phyloP scores from a whole-genome alignment of 2,888 invertebrate genomes.

The Encarsia formosa region DNA sequence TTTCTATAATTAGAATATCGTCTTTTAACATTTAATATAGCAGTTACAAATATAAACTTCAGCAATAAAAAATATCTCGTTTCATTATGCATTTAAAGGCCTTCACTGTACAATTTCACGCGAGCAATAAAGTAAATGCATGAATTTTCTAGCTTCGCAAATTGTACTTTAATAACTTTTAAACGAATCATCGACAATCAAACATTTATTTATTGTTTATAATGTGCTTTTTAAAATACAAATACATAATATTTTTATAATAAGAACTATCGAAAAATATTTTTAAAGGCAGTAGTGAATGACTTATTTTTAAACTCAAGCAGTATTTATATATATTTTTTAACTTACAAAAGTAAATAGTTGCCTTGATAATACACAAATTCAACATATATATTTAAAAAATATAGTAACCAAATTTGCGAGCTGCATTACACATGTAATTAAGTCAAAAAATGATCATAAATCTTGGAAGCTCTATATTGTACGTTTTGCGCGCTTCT shows the following conservation, averaged over 20 bases:
- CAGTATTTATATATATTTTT: slow-evolving; percentile 17
- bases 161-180: background rate
- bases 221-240: slow-evolving; percentile 16
- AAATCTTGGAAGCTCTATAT: background rate
- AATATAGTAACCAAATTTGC: slow-evolving; percentile 24
- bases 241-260: slow-evolving; percentile 14
- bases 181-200: slow-evolving; percentile 23
- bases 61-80: slow-evolving; percentile 18
- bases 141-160: slow-evolving; percentile 1
- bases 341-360: slow-evolving; percentile 20
- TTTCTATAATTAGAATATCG: slow-evolving; percentile 10
- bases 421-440: slow-evolving; percentile 10
- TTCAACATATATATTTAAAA: slow-evolving; percentile 25
- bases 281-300: slow-evolving; percentile 20
- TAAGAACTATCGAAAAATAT: slow-evolving; percentile 15
- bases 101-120: slow-evolving; percentile 22
- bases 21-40: slow-evolving; percentile 9
- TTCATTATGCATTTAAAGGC: slow-evolving; percentile 23
- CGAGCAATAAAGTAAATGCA: slow-evolving; percentile 24
- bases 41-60: slow-evolving; percentile 20
- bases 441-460: slow-evolving; percentile 15
- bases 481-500: slow-evolving; percentile 4
- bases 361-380: slow-evolving; percentile 17
- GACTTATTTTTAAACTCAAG: slow-evolving; percentile 25
- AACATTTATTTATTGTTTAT: slow-evolving; percentile 20